phyloP scores from a whole-genome alignment of 2,888 invertebrate species.

The Hydriomena furcata region DNA sequence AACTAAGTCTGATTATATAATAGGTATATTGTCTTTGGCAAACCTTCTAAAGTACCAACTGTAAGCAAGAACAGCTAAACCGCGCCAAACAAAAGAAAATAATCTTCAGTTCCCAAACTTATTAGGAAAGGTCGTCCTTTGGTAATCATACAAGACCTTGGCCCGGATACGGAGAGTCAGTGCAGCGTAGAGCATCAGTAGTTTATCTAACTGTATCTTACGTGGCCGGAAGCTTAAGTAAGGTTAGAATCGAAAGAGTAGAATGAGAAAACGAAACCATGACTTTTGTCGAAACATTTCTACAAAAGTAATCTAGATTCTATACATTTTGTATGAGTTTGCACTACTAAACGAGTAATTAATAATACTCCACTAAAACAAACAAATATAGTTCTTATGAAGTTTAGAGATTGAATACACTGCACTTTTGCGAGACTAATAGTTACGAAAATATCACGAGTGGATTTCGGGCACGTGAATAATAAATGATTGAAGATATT shows the following conservation, averaged over 20 bases:
- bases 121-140: conserved; percentile 24
- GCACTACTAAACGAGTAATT: no score
- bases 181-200: conserved; percentile 16
- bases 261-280: conserved; percentile 7
- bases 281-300: neutral
- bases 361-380: no score
- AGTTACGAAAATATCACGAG: neutral
- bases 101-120: conserved; percentile 13
- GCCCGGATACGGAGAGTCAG: conserved; percentile 27
- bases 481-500: neutral
- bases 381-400: no score
- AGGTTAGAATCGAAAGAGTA: conserved; percentile 14
- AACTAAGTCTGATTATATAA: no score
- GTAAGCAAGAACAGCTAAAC: no score
- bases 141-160: conserved; percentile 31
- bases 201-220: conserved; percentile 31
- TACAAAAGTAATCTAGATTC: no score
- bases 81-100: conserved; percentile 4
- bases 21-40: no score
- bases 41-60: no score
- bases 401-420: no score
- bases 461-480: neutral
- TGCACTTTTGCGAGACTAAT: no score
- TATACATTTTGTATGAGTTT: no score
- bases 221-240: conserved; percentile 27